Evolutionary conservation across 1,140 invertebrate genomes (phyloP).

Genomic region (Trichoplusia ni): DNA sequence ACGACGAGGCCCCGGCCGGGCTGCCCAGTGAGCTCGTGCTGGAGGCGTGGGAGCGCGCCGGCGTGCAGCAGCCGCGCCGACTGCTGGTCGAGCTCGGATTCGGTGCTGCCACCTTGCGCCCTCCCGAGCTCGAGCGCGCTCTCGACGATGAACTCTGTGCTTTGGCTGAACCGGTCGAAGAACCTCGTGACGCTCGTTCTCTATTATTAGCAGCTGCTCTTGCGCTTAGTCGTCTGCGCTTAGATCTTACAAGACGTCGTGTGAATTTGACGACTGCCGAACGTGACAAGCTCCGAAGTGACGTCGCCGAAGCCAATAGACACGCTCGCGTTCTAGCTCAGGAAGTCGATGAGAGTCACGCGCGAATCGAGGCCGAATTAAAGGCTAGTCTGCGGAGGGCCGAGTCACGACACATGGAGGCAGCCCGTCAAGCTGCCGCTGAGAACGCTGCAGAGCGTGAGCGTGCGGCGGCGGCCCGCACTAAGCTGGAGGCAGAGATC

Average conservation of each 20-base stretch:
- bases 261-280: slow-evolving; percentile 59
- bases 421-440: slow-evolving; percentile 85
- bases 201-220: slow-evolving; percentile 62
- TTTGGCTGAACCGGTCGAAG: slow-evolving; percentile 63
- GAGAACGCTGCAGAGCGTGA: slow-evolving; percentile 88
- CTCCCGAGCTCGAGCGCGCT: slow-evolving; percentile 86
- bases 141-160: slow-evolving; percentile 88
- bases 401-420: slow-evolving; percentile 89
- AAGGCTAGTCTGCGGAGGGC: slow-evolving; percentile 86
- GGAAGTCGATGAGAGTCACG: slow-evolving; percentile 95
- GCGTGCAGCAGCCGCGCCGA: slow-evolving; percentile 83
- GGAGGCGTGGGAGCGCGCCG: slow-evolving; percentile 88
- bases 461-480: slow-evolving; percentile 81
- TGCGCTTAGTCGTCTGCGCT: slow-evolving; percentile 57
- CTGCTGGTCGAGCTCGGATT: slow-evolving; percentile 88
- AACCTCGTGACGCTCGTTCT: slow-evolving; percentile 47
- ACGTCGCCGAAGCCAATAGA: slow-evolving; percentile 91
- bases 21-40: slow-evolving; percentile 81
- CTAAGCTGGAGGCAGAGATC: slow-evolving; percentile 80
- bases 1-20: slow-evolving; percentile 47
- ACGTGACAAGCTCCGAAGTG: slow-evolving; percentile 89
- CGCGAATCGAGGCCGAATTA: slow-evolving; percentile 88
- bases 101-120: slow-evolving; percentile 83
- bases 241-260: slow-evolving; percentile 44
- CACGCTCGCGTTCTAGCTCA: slow-evolving; percentile 90